These are phyloP conservation scores for Trichacis sp. DNA, from an alignment of 2,888 invertebrate genomes.

Conservation along the genomic window DNA sequence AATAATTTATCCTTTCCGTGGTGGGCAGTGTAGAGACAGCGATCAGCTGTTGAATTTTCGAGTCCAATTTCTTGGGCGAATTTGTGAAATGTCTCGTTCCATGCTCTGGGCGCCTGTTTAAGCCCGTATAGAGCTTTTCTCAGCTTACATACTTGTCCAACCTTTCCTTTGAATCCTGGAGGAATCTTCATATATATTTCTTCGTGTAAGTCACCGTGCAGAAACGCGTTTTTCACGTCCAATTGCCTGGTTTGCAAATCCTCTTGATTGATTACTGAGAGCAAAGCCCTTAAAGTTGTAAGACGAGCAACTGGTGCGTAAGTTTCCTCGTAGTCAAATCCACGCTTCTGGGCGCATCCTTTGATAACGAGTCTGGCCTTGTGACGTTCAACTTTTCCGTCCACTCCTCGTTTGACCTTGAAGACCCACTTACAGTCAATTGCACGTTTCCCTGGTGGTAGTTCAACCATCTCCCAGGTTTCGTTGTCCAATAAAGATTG, in stretches of 20 bases:
- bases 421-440: conserved; percentile 45
- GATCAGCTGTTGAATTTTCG: background rate
- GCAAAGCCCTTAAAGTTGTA: conserved; percentile 26
- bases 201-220: conserved; percentile 49
- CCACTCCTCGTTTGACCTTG: conserved; percentile 33
- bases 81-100: conserved; percentile 48
- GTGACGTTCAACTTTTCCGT: conserved; percentile 36
- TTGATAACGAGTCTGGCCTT: conserved; percentile 49
- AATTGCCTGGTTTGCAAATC: conserved; percentile 38
- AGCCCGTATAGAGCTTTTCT: conserved; percentile 53
- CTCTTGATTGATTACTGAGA: conserved; percentile 28
- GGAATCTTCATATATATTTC: conserved; percentile 48
- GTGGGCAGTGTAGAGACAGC: background rate
- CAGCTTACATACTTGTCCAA: conserved; percentile 42
- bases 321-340: conserved; percentile 49
- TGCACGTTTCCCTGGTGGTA: conserved; percentile 31
- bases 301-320: conserved; percentile 50
- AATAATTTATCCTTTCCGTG: too few species aligned
- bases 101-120: conserved; percentile 51
- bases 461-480: conserved; percentile 33
- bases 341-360: conserved; percentile 44
- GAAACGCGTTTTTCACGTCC: conserved; percentile 55
- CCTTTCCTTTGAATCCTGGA: conserved; percentile 8
- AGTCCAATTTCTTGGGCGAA: conserved; percentile 22
- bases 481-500: conserved; percentile 6